Base-by-base conservation (phyloP, 2,888 invertebrate species). In the Drosophila quinaria region DNA sequence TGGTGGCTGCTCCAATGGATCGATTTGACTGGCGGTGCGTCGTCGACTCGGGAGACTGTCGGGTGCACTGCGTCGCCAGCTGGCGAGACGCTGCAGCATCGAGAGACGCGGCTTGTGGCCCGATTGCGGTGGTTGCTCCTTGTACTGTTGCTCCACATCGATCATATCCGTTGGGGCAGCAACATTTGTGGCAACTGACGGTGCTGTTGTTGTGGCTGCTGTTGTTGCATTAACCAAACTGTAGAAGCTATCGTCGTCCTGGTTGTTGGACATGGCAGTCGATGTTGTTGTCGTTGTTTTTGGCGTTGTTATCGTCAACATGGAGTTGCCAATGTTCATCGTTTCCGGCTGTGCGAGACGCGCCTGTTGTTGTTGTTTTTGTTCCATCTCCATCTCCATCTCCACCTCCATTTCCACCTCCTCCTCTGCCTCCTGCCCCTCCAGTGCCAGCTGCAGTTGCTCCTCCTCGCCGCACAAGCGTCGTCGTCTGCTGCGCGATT, bases 201-300 rank as follows among this genome's bases (percentile, higher is more conserved):
- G 17, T 4, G 35, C 41, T 17, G 41, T 17, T 17, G 17, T 11
- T 19, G 19, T 1, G 19, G 19, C 3, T 10, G 15, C 44, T 11
- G 52, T 33, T 0, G 35, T 51, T 6, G 47, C 74, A 29, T 70
- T 50, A 11, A 74, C 72, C 60, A 77, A 69, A 33, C 91, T 92
- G 50, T 91, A 92, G 50, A 92, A 91, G 70, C 91, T 90, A 44
- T 90, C 87, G 29, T 89, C 87, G 81, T 42, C 13, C 65, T 72
- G 37, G 66, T 77, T 9, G 77, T 78, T 79, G 50, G 44, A 86
- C 47, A 69, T 42, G 8, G 73, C 62, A 22, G 74, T 80, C 60
- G 39, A 72, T 37, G 71, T 55, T 3, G 85, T 58, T 19, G 73
- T 76, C 31, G 71, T 52, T 5, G 81, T 58, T 10, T 10, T 6